Percentiles rank a stretch among this genome's conserved stretches.
Evolutionary conservation across 1,140 invertebrate species (phyloP).

Genomic region (Sitobion miscanthi): DNA sequence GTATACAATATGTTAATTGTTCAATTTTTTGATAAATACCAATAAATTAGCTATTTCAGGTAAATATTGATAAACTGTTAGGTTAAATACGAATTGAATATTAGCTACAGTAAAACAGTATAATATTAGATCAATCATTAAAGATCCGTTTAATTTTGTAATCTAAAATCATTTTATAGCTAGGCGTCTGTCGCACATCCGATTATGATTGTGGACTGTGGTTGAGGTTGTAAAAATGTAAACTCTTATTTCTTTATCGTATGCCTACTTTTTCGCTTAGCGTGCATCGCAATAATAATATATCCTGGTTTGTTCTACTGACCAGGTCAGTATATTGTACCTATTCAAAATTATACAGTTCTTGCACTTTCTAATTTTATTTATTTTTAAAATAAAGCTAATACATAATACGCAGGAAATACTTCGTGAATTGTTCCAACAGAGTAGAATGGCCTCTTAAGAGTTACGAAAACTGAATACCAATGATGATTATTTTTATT

Average conservation of each 20-base stretch:
- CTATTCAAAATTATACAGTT: not conserved
- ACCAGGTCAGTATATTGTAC: not conserved
- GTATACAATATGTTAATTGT: not conserved
- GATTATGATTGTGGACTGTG: not conserved
- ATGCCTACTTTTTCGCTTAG: not conserved
- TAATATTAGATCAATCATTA: not conserved
- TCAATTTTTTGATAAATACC: not conserved
- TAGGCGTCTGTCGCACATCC: not conserved
- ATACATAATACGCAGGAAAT: not conserved
- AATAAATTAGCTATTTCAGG: no score
- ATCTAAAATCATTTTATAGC: not conserved
- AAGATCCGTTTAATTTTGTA: not conserved
- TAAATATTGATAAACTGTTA: no score
- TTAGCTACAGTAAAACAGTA: no score
- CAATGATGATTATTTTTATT: not conserved
- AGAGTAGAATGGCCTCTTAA: not conserved
- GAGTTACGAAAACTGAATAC: conserved; percentile 13
- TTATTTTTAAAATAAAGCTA: not conserved
- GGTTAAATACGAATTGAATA: no score
- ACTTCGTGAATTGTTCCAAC: not conserved
- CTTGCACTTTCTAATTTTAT: conserved; percentile 32
- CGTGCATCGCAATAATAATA: not conserved
- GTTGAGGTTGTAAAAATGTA: not conserved
- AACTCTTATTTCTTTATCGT: not conserved
- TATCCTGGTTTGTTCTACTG: conserved; percentile 20